phyloP scores from a whole-genome alignment of 2,113 vertebrate genomes.

The Ivindomyrus marchei region DNA sequence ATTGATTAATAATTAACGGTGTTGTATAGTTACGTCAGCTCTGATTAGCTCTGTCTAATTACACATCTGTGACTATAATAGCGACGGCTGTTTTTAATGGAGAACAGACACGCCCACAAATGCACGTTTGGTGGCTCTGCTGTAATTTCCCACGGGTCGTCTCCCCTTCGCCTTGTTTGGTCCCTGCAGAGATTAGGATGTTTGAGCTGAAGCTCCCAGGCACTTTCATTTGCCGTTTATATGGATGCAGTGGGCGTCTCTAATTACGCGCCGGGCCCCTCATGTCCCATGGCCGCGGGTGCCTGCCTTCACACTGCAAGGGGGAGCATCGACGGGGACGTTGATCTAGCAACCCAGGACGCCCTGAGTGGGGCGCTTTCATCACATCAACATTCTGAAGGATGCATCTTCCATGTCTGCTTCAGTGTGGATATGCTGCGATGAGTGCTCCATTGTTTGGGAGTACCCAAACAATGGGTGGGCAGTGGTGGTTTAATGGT shows the following conservation, averaged over 20 bases:
- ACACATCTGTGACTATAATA: neutral
- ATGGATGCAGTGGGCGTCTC: neutral
- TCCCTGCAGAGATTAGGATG: neutral
- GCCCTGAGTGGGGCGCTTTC: neutral
- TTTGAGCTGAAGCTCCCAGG: neutral
- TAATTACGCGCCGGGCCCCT: neutral
- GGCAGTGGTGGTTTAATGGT: no score
- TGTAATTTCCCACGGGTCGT: neutral
- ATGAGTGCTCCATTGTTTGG: neutral
- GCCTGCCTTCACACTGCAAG: neutral
- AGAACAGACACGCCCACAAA: neutral
- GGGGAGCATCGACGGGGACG: neutral
- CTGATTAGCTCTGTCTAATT: slow-evolving; percentile 10
- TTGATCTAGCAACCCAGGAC: neutral
- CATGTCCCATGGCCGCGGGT: neutral
- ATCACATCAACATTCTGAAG: neutral
- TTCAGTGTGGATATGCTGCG: neutral
- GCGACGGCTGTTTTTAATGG: slow-evolving; percentile 2
- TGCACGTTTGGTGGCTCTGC: neutral
- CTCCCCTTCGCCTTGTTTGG: neutral
- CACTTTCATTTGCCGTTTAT: neutral
- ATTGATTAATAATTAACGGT: slow-evolving; percentile 21
- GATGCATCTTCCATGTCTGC: neutral
- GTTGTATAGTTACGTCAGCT: neutral
- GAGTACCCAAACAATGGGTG: neutral